These are phyloP conservation scores for Trogon melanurus DNA, from an alignment of 2,113 vertebrate species.

Conservation along the genomic window DNA sequence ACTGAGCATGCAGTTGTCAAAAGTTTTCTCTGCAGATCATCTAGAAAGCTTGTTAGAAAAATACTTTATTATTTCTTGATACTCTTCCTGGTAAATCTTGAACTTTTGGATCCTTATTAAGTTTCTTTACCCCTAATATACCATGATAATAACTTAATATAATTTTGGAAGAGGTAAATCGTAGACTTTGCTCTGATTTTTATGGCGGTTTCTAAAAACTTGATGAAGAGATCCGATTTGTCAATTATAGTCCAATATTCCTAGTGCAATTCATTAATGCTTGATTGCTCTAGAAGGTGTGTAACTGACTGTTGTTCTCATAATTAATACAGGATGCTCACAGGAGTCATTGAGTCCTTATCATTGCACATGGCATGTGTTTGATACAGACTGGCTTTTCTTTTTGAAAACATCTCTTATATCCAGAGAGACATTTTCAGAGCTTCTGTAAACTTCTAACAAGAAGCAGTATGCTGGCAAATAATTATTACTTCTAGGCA, in stretches of 20 bases:
- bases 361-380: accelerated
- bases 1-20: background rate
- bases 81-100: background rate
- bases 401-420: background rate
- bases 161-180: background rate
- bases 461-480: background rate
- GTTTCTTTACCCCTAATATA: background rate
- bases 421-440: background rate
- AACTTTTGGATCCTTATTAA: background rate
- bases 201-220: background rate
- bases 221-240: background rate
- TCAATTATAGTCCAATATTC: background rate
- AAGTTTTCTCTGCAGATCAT: background rate
- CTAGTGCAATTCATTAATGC: background rate
- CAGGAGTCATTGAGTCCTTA: background rate
- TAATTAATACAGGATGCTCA: background rate
- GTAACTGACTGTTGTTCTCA: background rate
- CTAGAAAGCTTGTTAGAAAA: background rate
- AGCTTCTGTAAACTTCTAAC: background rate
- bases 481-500: background rate
- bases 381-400: background rate
- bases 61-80: background rate
- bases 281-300: background rate
- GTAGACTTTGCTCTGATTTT: background rate
- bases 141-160: background rate